A percentile compares a stretch with the other conserved stretches of the same genome.
phyloP scores from a whole-genome alignment of 1,140 invertebrate species.

The Aphaenogaster floridana region DNA sequence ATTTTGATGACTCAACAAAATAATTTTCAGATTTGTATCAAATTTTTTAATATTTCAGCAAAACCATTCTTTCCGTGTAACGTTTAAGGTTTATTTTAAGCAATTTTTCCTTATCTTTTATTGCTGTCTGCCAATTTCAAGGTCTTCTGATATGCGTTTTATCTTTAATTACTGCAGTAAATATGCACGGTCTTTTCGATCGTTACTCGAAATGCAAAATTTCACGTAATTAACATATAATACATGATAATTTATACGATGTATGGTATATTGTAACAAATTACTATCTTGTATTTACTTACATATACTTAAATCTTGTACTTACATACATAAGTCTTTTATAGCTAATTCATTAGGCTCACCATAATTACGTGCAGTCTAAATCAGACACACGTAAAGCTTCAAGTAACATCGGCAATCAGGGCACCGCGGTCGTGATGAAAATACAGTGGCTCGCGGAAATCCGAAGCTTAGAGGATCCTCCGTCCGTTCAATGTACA shows the following conservation, averaged over 20 bases:
- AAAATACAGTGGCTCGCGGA: constrained; percentile 39
- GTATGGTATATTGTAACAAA: not conserved
- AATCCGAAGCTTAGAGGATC: constrained; percentile 13
- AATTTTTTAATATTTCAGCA: too few species aligned
- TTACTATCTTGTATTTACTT: not conserved
- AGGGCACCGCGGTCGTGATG: not conserved
- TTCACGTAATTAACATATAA: not conserved
- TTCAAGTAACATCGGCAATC: constrained; percentile 1
- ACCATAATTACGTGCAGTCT: not conserved
- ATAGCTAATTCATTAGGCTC: not conserved
- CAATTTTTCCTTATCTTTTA: not conserved
- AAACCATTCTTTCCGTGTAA: not conserved
- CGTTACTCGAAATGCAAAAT: not conserved
- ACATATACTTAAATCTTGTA: too few species aligned
- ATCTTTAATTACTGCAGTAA: not conserved
- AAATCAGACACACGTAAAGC: not conserved
- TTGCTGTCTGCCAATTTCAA: not conserved
- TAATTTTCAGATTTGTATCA: too few species aligned
- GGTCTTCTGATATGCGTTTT: not conserved
- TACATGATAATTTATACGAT: not conserved
- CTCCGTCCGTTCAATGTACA: constrained; percentile 3
- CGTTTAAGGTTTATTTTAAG: not conserved
- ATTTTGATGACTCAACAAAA: too few species aligned
- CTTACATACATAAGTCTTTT: not conserved
- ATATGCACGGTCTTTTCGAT: not conserved